Conservation (phyloP, 2,797 vertebrate genomes). For the Sitta carolinensis region DNA sequence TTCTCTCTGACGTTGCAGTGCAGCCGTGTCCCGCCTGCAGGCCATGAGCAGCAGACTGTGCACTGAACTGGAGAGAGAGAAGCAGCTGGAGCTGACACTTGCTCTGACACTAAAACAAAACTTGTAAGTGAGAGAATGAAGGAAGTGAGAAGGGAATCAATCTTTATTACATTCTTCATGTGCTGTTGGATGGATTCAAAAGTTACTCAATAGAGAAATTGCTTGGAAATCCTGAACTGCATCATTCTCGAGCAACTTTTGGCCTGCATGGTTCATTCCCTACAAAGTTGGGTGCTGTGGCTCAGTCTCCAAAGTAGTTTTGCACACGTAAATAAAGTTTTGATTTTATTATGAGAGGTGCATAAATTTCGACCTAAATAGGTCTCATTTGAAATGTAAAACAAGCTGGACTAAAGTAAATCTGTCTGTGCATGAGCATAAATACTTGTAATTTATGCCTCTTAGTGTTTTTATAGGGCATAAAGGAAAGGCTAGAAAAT, state of each 20-base stretch:
- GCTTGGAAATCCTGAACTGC: not conserved
- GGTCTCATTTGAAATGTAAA: not conserved
- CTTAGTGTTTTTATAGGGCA: not conserved
- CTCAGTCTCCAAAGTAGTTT: not conserved
- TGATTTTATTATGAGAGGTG: not conserved
- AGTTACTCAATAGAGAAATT: not conserved
- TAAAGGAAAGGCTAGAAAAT: not conserved
- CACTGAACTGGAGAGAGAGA: slow-evolving; percentile 77
- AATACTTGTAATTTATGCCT: not conserved
- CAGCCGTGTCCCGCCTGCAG: slow-evolving; percentile 77
- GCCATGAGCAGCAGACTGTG: slow-evolving; percentile 71
- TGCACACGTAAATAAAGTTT: not conserved
- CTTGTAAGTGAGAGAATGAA: slow-evolving; percentile 59
- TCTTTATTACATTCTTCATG: not conserved
- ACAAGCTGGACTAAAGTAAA: not conserved
- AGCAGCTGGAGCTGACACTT: slow-evolving; percentile 73
- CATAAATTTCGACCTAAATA: not conserved
- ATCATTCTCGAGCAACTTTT: not conserved
- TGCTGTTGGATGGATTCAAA: not conserved
- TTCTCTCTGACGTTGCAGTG: slow-evolving; percentile 53
- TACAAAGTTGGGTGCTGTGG: not conserved
- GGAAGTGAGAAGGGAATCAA: not conserved
- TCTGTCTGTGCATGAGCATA: not conserved
- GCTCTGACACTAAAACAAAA: slow-evolving; percentile 62
- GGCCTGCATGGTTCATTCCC: not conserved